Evolutionary conservation across 1,140 invertebrate species (phyloP), one percentile per base, ranked within the genome.

Genomic region (Himalopsyche phryganea): DNA sequence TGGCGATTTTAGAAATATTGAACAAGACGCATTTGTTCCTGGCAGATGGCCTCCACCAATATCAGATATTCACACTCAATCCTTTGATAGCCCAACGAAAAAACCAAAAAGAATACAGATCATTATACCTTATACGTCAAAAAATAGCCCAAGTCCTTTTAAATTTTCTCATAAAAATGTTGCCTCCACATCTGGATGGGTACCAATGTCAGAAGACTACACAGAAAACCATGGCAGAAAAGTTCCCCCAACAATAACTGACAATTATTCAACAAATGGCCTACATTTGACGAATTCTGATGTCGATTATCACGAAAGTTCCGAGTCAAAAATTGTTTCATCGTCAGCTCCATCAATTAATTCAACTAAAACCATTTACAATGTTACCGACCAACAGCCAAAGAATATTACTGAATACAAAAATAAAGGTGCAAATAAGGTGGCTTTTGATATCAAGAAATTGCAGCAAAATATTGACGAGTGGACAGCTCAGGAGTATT

Each of bases 401-500:
- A 44, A 52, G 20, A 48, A 35, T 6, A 38, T 45, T n/a, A 51
- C 44, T 57, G 14, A 49, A 54, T 1, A 42, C 41, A 10, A 45
- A 57, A 20, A 64, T 33, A 38, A 6, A 1, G 50, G 48, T 49
- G 54, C 28, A 18, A 75, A 71, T 23, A 80, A 80, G 54, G 80
- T 80, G 35, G 81, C 81, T 0, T 86, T 88, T 63, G 87, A 90
- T 66, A 80, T 88, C 13, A 80, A 83, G 18, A 84, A 84, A 66
- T 69, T 91, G 44, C 88, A 91, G 67, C 87, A 89, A 65, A 90
- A 89, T 62, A 91, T 91, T 35, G 89, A 91, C 66, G 86, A 87
- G 32, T 91, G 89, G 89, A 91, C 88, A 1, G 86, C 88, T 63
- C 86, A 90, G 76, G 86, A 87, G 70, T 87, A 81, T 69, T 82